These are phyloP conservation scores for Dryobota labecula DNA, from an alignment of 2,888 invertebrate species.

Conservation along the genomic window DNA sequence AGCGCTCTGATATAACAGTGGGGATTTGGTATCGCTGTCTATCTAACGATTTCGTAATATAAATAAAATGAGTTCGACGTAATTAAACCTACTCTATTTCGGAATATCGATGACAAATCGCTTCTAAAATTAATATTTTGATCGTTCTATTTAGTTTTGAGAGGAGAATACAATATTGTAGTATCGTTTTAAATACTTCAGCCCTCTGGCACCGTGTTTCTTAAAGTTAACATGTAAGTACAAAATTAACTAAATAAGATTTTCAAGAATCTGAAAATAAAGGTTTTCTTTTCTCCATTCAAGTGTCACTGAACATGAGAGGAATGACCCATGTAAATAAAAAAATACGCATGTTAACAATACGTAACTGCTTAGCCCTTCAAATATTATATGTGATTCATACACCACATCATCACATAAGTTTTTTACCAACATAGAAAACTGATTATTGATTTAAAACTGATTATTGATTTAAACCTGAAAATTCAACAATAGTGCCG, in stretches of 20 bases:
- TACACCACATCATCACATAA: neutral
- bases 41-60: neutral
- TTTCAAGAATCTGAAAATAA: neutral
- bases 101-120: slow-evolving; percentile 13
- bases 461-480: slow-evolving; percentile 56
- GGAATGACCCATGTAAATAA: neutral
- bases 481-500: slow-evolving; percentile 79
- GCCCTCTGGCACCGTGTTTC: neutral
- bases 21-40: slow-evolving; percentile 9
- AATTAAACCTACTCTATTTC: neutral
- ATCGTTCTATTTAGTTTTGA: neutral
- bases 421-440: neutral
- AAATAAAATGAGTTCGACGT: slow-evolving; percentile 14
- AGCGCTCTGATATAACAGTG: neutral
- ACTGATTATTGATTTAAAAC: slow-evolving; percentile 49
- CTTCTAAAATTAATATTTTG: neutral
- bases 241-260: neutral
- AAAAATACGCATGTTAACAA: neutral
- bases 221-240: neutral
- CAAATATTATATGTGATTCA: slow-evolving; percentile 6
- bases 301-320: neutral
- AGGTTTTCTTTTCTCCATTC: fast-evolving
- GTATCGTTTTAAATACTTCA: slow-evolving; percentile 4
- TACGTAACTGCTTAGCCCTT: neutral
- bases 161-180: neutral